phyloP scores from a whole-genome alignment of 2,113 vertebrate genomes.

The Otis tarda region DNA sequence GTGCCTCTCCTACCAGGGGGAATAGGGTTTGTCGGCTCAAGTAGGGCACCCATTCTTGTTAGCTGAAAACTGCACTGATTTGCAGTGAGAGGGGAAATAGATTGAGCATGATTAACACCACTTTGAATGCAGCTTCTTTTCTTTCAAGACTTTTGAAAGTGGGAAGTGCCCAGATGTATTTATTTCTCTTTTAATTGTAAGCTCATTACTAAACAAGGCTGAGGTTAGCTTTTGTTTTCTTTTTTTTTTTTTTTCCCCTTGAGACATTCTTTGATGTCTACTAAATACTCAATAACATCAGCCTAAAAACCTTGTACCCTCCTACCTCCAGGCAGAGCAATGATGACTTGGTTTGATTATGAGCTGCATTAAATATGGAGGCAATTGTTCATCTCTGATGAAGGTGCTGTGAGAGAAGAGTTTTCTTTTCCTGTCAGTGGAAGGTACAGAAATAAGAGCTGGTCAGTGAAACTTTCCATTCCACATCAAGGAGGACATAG shows the following conservation, averaged over 20 bases:
- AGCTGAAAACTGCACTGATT: constrained; percentile 79
- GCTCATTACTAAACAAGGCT: neutral
- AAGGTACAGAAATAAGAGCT: neutral
- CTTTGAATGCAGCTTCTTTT: constrained; percentile 65
- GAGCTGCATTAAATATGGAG: neutral
- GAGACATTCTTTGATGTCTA: neutral
- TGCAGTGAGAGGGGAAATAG: constrained; percentile 70
- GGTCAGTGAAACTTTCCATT: neutral
- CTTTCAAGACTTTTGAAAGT: constrained; percentile 54
- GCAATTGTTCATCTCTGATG: neutral
- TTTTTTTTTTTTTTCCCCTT: no score
- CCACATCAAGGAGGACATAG: neutral
- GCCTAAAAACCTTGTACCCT: neutral
- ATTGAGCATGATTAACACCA: constrained; percentile 68
- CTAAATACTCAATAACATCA: neutral
- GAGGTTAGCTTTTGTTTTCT: neutral
- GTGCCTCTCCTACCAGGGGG: constrained; percentile 73
- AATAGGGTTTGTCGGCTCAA: constrained; percentile 69
- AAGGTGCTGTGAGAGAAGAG: neutral
- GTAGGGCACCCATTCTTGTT: constrained; percentile 80
- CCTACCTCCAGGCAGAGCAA: neutral
- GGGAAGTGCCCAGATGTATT: constrained; percentile 27
- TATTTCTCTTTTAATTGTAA: constrained; percentile 61
- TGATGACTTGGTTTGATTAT: neutral
- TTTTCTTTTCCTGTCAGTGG: neutral